Conservation (phyloP, 2,888 invertebrate genomes). For the Euplexia lucipara region DNA sequence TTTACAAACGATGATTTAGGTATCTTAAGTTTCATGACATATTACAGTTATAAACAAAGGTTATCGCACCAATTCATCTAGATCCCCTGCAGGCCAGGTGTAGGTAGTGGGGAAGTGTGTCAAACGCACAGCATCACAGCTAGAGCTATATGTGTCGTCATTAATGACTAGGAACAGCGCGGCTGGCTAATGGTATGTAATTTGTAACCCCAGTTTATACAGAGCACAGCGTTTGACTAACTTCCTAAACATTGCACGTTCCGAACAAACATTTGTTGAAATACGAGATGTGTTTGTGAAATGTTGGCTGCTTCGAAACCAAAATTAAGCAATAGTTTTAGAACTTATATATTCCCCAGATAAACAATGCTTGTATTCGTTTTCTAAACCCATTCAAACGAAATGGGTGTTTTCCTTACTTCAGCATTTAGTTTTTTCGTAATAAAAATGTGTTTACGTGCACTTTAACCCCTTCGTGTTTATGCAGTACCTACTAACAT, state of each 20-base stretch:
- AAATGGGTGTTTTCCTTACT: neutral
- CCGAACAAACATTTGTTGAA: conserved; percentile 24
- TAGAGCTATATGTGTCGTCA: conserved; percentile 37
- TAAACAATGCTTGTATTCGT: neutral
- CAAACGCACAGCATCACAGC: conserved; percentile 45
- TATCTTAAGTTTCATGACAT: neutral
- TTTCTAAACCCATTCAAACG: neutral
- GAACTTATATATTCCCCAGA: neutral
- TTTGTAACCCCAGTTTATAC: conserved; percentile 47
- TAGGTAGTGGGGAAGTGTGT: conserved; percentile 42
- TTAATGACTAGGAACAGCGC: conserved; percentile 56
- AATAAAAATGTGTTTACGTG: conserved; percentile 4
- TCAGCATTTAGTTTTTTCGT: neutral
- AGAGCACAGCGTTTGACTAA: conserved; percentile 26
- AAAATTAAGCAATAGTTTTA: neutral
- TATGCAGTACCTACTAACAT: conserved; percentile 6
- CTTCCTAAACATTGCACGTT: conserved; percentile 41
- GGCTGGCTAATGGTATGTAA: conserved; percentile 56
- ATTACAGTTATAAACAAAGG: conserved; percentile 36
- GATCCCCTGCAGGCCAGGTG: conserved; percentile 12
- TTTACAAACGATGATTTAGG: neutral
- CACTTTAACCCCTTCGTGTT: conserved; percentile 4
- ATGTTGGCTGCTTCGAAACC: neutral
- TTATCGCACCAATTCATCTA: conserved; percentile 6
- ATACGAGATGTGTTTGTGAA: conserved; percentile 12